Evolutionary conservation across 2,797 vertebrate genomes (phyloP).

Genomic region (Lithobates pipiens): DNA sequence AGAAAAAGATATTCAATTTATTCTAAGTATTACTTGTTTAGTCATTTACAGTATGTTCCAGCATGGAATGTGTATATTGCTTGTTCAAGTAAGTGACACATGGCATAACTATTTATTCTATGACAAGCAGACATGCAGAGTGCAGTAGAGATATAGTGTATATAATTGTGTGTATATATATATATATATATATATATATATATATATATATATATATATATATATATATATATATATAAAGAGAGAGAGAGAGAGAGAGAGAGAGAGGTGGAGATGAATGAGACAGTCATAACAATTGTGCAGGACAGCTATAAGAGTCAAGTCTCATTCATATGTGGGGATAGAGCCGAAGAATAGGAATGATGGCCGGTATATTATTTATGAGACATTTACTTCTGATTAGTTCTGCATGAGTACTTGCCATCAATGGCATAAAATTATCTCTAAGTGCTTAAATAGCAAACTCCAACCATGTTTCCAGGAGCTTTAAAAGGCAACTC

Average conservation of each 20-base stretch:
- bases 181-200: too few relatives aligned
- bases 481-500: constrained; percentile 30
- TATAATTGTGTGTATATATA: too few relatives aligned
- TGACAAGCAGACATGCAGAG: background rate
- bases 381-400: constrained; percentile 8
- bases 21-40: too few relatives aligned
- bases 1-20: too few relatives aligned
- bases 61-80: background rate
- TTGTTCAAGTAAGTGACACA: background rate
- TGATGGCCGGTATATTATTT: constrained; percentile 34
- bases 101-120: background rate
- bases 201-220: too few relatives aligned
- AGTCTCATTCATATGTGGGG: constrained; percentile 30
- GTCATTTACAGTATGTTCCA: background rate
- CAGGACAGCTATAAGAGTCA: constrained; percentile 24
- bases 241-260: background rate
- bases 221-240: too few relatives aligned
- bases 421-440: background rate
- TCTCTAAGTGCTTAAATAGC: constrained; percentile 38
- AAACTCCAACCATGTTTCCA: constrained; percentile 36
- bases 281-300: background rate
- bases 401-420: constrained; percentile 18
- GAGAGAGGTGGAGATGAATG: background rate
- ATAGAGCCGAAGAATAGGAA: background rate
- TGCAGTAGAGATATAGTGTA: background rate